These are phyloP conservation scores for Micropoecilia bifurca DNA, from an alignment of 2,797 vertebrate genomes.

Conservation along the genomic window DNA sequence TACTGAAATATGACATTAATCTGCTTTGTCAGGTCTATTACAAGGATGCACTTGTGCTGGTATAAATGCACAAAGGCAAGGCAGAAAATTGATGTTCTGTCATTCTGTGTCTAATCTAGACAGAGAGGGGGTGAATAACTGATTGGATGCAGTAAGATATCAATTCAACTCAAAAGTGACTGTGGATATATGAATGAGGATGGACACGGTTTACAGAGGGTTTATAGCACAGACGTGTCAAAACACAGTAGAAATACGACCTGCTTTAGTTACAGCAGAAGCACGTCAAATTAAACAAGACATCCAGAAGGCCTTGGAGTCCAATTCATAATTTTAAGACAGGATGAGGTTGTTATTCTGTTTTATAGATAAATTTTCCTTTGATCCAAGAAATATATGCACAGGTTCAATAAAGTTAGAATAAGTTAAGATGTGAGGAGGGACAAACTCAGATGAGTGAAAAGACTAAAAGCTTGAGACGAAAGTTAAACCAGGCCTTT, in stretches of 20 bases:
- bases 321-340: conserved; percentile 32
- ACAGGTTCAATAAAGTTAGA: not conserved
- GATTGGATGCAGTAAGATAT: conserved; percentile 70
- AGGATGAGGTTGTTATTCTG: conserved; percentile 11
- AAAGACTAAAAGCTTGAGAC: not conserved
- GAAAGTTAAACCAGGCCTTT: not conserved
- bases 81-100: conserved; percentile 62
- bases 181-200: conserved; percentile 44
- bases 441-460: not conserved
- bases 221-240: conserved; percentile 31
- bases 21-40: conserved; percentile 64
- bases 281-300: conserved; percentile 39
- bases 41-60: conserved; percentile 53
- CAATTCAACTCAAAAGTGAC: conserved; percentile 36
- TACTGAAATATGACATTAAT: conserved; percentile 46
- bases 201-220: conserved; percentile 49
- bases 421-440: not conserved
- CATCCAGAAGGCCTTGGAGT: conserved; percentile 13
- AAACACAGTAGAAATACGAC: conserved; percentile 48
- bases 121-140: conserved; percentile 70
- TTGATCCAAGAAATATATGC: conserved; percentile 19
- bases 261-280: conserved; percentile 58
- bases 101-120: conserved; percentile 69
- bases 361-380: conserved; percentile 12
- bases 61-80: conserved; percentile 35